phyloP scores from a whole-genome alignment of 2,888 invertebrate species.

The Drosophila neotestacea region DNA sequence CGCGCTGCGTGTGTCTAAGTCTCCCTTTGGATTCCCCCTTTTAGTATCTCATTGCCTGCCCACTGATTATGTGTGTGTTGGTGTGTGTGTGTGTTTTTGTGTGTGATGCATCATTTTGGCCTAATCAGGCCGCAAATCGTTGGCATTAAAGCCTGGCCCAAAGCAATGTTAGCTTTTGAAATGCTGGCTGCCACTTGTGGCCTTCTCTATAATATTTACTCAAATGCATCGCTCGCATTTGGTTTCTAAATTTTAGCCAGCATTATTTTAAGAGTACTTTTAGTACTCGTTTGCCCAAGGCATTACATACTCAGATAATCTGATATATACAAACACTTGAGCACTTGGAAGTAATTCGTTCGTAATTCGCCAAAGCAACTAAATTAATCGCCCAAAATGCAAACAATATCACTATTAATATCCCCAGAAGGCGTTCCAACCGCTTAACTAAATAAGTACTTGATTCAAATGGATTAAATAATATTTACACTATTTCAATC shows the following conservation, averaged over 20 bases:
- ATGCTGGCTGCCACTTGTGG: slow-evolving; percentile 58
- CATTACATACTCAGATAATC: slow-evolving; percentile 17
- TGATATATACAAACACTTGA: slow-evolving; percentile 29
- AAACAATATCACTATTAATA: not conserved
- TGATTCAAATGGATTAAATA: not conserved
- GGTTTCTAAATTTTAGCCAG: slow-evolving; percentile 42
- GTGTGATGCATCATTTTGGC: slow-evolving; percentile 79
- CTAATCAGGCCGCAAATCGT: slow-evolving; percentile 78
- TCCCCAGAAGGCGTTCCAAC: no score
- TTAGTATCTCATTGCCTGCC: slow-evolving; percentile 37
- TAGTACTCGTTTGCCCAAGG: slow-evolving; percentile 16
- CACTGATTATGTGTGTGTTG: slow-evolving; percentile 20
- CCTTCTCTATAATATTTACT: slow-evolving; percentile 64
- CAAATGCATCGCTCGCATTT: slow-evolving; percentile 56
- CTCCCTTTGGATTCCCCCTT: slow-evolving; percentile 1
- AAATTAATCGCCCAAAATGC: slow-evolving; percentile 26
- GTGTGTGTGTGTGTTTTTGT: slow-evolving; percentile 39
- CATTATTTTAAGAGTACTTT: slow-evolving; percentile 19
- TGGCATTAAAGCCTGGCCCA: slow-evolving; percentile 72
- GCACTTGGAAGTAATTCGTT: slow-evolving; percentile 20
- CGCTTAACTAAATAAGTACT: not conserved
- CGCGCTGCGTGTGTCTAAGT: slow-evolving; percentile 69
- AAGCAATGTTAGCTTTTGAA: slow-evolving; percentile 69
- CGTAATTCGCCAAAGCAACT: not conserved
- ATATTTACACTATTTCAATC: no score